Conservation (phyloP, 2,113 vertebrate genomes). For the Ahaetulla prasina region DNA sequence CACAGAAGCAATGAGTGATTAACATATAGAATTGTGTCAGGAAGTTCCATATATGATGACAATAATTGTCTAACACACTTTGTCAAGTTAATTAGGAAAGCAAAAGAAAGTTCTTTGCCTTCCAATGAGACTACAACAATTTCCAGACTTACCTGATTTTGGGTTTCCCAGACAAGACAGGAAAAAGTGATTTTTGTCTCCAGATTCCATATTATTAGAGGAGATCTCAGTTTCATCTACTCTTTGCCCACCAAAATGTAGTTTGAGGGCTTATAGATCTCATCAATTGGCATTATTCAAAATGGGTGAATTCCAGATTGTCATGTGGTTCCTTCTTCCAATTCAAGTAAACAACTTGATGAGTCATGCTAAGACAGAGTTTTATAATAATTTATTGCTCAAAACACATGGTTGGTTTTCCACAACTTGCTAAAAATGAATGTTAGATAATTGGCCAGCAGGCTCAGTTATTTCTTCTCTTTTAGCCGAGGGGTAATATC, state of each 20-base stretch:
- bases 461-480: background rate
- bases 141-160: background rate
- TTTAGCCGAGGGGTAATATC: background rate
- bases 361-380: no score
- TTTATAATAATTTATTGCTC: no score
- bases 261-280: background rate
- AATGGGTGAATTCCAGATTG: background rate
- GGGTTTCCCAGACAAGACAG: background rate
- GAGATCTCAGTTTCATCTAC: background rate
- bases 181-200: background rate
- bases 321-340: background rate
- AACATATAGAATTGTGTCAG: no score
- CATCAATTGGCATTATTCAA: background rate
- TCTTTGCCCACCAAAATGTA: background rate
- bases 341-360: no score
- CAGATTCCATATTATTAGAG: background rate
- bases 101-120: background rate
- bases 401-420: no score
- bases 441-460: no score
- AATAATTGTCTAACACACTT: no score
- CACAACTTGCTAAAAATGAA: no score
- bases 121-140: background rate
- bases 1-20: background rate
- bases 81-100: background rate
- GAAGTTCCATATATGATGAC: no score